These are phyloP conservation scores for Spongilla lacustris DNA, from an alignment of 37 sponge, comb jelly and placozoan species.

Conservation along the genomic window DNA sequence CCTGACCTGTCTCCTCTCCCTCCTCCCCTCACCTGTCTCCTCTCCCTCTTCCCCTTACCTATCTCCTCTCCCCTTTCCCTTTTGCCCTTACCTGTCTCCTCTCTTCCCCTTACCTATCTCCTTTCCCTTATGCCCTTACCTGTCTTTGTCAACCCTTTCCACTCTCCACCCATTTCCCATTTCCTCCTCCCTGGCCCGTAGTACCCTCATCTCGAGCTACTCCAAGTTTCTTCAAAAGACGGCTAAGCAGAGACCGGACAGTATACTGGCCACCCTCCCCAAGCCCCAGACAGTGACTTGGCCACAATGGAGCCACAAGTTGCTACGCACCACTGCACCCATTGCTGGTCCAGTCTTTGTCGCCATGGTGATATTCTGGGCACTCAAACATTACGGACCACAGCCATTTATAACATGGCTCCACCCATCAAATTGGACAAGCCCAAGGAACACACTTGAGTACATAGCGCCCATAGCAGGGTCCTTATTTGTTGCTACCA, in stretches of 20 bases:
- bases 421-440: neutral
- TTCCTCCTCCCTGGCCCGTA: neutral
- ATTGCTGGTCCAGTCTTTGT: slow-evolving; percentile 35
- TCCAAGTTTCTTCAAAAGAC: slow-evolving; percentile 40
- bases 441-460: neutral
- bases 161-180: neutral
- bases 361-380: slow-evolving; percentile 23
- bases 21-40: too few species aligned
- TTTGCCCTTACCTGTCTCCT: too few species aligned
- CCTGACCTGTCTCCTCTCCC: too few species aligned
- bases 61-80: too few species aligned
- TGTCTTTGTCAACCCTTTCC: neutral
- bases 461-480: neutral
- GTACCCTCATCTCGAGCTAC: slow-evolving; percentile 37
- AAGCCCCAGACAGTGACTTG: neutral
- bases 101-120: too few species aligned
- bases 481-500: neutral
- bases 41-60: too few species aligned
- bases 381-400: neutral
- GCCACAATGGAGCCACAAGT: neutral
- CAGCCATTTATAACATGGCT: neutral
- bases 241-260: slow-evolving; percentile 35
- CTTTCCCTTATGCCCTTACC: too few species aligned
- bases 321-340: neutral
- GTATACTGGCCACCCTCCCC: slow-evolving; percentile 32